phyloP scores from a whole-genome alignment of 2,113 vertebrate species.

The Hippocampus barbouri region DNA sequence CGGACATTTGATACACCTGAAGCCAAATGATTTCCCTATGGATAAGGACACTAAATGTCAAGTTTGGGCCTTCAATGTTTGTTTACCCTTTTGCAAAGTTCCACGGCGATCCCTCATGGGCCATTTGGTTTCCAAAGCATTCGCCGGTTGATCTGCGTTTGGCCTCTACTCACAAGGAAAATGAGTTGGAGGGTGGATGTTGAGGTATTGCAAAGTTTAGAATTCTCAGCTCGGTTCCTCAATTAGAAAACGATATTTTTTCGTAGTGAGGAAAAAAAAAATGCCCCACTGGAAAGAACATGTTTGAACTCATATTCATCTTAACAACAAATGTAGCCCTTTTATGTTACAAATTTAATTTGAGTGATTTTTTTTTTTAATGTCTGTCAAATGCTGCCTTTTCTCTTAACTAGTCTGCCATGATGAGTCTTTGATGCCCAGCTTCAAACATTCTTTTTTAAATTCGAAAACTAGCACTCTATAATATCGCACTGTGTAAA shows the following conservation, averaged over 20 bases:
- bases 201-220: background rate
- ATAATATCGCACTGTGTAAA: background rate
- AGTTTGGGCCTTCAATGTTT: slow-evolving; percentile 23
- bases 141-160: background rate
- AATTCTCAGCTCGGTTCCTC: background rate
- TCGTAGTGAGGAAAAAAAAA: too few species aligned
- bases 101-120: background rate
- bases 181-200: background rate
- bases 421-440: too few species aligned
- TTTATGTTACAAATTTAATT: too few species aligned
- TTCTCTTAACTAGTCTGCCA: too few species aligned
- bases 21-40: slow-evolving; percentile 42
- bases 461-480: background rate
- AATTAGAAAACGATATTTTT: background rate
- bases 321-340: too few species aligned
- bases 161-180: background rate
- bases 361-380: too few species aligned
- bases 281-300: too few species aligned
- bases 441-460: background rate
- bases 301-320: too few species aligned
- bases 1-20: slow-evolving; percentile 61
- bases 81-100: slow-evolving; percentile 11
- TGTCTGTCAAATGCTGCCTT: too few species aligned
- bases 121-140: background rate
- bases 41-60: slow-evolving; percentile 52